Evolutionary conservation across 2,888 invertebrate species (phyloP), one percentile per base, ranked within the genome.

Genomic region (Aspidapion aeneum): DNA sequence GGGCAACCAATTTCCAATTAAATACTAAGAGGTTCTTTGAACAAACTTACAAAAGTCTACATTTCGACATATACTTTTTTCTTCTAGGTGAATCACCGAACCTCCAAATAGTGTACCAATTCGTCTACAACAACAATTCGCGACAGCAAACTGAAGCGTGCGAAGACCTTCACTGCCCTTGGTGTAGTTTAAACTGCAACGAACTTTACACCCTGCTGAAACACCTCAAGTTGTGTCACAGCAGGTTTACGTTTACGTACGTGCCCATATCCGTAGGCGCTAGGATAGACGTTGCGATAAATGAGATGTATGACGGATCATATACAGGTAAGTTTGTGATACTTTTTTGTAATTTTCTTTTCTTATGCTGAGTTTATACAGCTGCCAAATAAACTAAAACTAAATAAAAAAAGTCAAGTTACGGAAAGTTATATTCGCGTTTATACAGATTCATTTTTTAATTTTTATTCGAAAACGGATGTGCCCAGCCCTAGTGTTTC

Each of bases 91-190:
- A 67, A 1, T 73, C 61, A 75, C 82, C 83, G 70, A 86, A 87
- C 20, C 85, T 90, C 69, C 91, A 93, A 80, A 93, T 97, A 68
- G 92, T 95, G 68, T 98, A 97, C 81, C 96, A 97, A 82, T 98
- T 98, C 82, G 86, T 96, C 71, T 96, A 96, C 78, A 96, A 95
- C 80, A 96, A 95, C 80, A 96, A 94, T 78, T 94, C 93, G 54
- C 85, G 96, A 55, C 97, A 97, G 77, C 96, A 96, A 81, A 97
- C 96, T 0, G 96, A 96, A 80, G 94, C 95, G 9, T 91, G 94
- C 67, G 93, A 94, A 74, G 95, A 96, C 82, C 84, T 96, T 58
- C 91, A 91, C 76, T 98, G 98, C 77, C 97, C 98, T 0, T 98
- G 97, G 97, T 98, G 98, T 78, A 91, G 91, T 3, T 82, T 97